Evolutionary conservation across 2,113 vertebrate genomes (phyloP).

Genomic region (Antechinus stuartii): DNA sequence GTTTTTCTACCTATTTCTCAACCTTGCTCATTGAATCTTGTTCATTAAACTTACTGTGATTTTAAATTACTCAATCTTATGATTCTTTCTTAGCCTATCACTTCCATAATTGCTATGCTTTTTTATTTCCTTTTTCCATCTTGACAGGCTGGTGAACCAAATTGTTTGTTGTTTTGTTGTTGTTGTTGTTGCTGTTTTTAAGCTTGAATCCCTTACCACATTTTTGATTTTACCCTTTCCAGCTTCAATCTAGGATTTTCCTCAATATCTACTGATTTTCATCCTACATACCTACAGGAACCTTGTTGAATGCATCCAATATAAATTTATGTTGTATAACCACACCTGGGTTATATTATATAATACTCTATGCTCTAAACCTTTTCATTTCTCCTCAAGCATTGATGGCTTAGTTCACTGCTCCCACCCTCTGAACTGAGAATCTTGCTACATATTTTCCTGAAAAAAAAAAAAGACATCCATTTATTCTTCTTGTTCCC

Average conservation of each 20-base stretch:
- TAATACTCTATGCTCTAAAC: neutral
- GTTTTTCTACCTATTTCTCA: neutral
- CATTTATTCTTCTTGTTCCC: neutral
- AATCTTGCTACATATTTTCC: neutral
- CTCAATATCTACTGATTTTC: neutral
- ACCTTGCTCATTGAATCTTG: neutral
- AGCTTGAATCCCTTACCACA: neutral
- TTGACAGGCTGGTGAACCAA: neutral
- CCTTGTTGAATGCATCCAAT: no score
- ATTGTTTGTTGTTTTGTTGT: neutral
- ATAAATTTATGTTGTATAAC: neutral
- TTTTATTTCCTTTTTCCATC: neutral
- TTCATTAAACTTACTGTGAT: neutral
- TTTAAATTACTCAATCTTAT: neutral
- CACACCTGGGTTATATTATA: neutral
- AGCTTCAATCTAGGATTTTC: neutral
- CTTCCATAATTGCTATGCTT: fast-evolving
- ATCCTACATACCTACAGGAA: neutral
- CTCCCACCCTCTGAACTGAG: neutral
- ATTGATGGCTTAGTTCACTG: neutral
- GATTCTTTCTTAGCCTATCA: neutral
- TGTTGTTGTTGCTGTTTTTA: no score
- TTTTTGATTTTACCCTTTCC: neutral
- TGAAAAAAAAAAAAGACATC: neutral
- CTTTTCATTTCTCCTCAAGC: neutral